Evolutionary conservation across 23 tunicate genomes (phyloP), one percentile per base, ranked within the genome.

Genomic region (Diplosoma virens): DNA sequence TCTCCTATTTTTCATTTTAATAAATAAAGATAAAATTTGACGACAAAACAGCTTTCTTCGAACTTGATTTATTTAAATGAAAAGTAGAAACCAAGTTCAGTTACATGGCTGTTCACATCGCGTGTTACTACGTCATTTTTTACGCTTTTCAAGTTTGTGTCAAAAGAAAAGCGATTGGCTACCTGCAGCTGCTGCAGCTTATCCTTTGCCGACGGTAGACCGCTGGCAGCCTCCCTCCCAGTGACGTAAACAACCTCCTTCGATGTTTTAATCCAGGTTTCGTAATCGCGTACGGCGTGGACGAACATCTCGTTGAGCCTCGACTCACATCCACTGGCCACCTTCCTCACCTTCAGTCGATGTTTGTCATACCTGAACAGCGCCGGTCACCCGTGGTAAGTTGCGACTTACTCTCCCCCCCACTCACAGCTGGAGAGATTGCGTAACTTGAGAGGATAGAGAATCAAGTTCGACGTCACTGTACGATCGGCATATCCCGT

Each of bases 151-250:
- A n/a, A 9, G 50, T 41, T 41, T 41, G 50, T 14, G 50, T 14
- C 14, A 7, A 41, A 41, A 41, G 14, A 41, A 41, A 41, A 11
- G 21, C 4, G 21, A 56, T 4, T 56, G 29, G 47, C 21, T 55
- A 92, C 97, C 72, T 92, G 97, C 64, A 92, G 47, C 32, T 85
- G 87, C 28, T 76, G 60, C 30, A 92, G 67, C 69, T 77, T 92
- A 32, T 85, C 73, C 64, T 85, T 76, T 3, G 84, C 87, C 16
- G 70, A 64, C 36, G 76, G 83, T 0, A 79, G 81, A 34, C 77
- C 80, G 9, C 87, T 84, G 23, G 92, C 81, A 9, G 75, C 47
- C 16, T 92, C 87, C 4, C 11, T 41, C 2, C 85, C 81, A 35
- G 80, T 80, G 22, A 64, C 67, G 58, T 92, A 85, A 32, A 85